Percentiles rank a stretch among this genome's conserved stretches.
phyloP scores from a whole-genome alignment of 2,888 invertebrate genomes.

The Drosophila silvestris region DNA sequence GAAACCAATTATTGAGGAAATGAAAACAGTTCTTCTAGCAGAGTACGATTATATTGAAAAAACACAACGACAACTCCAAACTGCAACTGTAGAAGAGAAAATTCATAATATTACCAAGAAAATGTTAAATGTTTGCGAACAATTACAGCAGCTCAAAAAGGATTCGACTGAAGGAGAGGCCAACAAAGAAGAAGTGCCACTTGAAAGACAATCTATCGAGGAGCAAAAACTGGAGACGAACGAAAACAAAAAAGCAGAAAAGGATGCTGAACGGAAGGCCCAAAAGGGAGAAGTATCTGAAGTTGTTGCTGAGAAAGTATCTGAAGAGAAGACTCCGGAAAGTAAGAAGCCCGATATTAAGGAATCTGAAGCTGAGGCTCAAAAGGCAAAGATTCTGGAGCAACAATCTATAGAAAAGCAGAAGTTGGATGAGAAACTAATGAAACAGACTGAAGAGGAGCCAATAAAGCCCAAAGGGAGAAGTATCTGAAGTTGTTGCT shows the following conservation, averaged over 20 bases:
- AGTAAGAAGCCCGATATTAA: background rate
- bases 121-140: slow-evolving; percentile 50
- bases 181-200: background rate
- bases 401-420: background rate
- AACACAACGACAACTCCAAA: slow-evolving; percentile 26
- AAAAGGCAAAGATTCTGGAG: background rate
- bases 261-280: slow-evolving; percentile 1
- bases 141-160: slow-evolving; percentile 32
- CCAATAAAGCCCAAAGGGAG: background rate
- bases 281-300: slow-evolving; percentile 8
- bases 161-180: background rate
- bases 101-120: slow-evolving; percentile 45
- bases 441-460: slow-evolving; percentile 17
- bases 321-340: background rate
- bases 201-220: background rate
- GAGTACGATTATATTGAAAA: slow-evolving; percentile 70
- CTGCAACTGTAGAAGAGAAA: slow-evolving; percentile 46
- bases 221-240: background rate
- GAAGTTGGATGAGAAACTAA: background rate
- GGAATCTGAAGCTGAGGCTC: background rate
- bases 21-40: slow-evolving; percentile 49
- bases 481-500: background rate
- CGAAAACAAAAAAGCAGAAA: background rate
- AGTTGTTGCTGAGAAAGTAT: slow-evolving; percentile 1
- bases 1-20: slow-evolving; percentile 52